These are phyloP conservation scores for Synanthedon myopaeformis DNA, from an alignment of 2,888 invertebrate species.

Conservation along the genomic window DNA sequence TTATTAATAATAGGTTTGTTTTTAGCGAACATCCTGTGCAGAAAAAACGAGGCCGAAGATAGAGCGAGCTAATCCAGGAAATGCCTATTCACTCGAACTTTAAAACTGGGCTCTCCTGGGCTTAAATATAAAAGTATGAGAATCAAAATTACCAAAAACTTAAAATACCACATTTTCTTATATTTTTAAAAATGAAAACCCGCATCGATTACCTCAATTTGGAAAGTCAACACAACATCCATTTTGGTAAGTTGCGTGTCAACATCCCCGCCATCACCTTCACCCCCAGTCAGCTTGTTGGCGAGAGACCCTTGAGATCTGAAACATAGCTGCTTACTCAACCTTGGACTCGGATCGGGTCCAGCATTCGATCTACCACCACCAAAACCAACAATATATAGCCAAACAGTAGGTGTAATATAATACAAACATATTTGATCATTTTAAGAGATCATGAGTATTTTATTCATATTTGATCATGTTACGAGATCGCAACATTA, in stretches of 20 bases:
- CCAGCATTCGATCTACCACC: constrained; percentile 62
- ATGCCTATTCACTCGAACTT: no score
- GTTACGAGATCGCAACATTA: not conserved
- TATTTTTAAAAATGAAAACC: not conserved
- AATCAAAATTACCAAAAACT: not conserved
- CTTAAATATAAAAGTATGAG: not conserved
- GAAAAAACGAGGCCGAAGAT: no score
- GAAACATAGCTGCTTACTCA: constrained; percentile 74
- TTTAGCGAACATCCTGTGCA: no score
- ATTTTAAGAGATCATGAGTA: not conserved
- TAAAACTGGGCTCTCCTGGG: no score
- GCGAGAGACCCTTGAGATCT: constrained; percentile 93
- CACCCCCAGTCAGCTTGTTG: constrained; percentile 92
- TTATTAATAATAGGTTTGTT: no score
- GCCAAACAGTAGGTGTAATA: no score
- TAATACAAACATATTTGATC: not conserved
- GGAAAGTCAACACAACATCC: constrained; percentile 97
- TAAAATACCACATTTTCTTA: not conserved
- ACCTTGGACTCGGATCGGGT: constrained; percentile 69
- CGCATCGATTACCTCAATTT: constrained; percentile 82
- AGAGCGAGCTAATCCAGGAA: no score
- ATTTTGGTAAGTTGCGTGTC: constrained; percentile 97
- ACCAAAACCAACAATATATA: constrained; percentile 4
- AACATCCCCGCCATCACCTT: constrained; percentile 94
- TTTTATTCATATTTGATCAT: not conserved